A percentile compares a stretch with the other conserved stretches of the same genome.
These are phyloP conservation scores for Scolopax bukidnonensis DNA, from an alignment of 2,797 vertebrate genomes.

Conservation along the genomic window DNA sequence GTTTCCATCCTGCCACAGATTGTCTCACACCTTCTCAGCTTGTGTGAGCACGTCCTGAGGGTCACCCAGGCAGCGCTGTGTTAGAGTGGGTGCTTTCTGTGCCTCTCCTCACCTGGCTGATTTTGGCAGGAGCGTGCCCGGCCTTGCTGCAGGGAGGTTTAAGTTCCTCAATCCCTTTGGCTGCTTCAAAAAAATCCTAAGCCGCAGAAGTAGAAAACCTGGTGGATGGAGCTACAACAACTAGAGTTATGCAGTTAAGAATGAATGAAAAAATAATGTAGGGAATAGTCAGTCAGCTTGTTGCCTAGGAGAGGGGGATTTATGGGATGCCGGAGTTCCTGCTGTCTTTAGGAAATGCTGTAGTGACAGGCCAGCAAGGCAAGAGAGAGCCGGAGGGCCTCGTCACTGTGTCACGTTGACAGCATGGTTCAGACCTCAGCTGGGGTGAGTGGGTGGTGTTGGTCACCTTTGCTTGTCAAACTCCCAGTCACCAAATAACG, in stretches of 20 bases:
- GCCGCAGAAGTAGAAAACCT: neutral
- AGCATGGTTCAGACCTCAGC: neutral
- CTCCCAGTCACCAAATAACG: neutral
- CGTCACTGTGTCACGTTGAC: neutral
- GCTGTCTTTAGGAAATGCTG: neutral
- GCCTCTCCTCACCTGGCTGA: neutral
- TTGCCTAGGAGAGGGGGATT: constrained; percentile 31
- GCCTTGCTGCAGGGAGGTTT: neutral
- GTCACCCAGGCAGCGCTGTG: neutral
- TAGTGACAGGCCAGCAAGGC: neutral
- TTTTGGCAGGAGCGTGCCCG: neutral
- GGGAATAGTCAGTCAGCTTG: neutral
- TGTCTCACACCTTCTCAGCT: neutral
- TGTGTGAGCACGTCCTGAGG: neutral
- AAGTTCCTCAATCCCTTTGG: neutral
- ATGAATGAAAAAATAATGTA: neutral
- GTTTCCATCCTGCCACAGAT: neutral
- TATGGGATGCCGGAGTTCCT: neutral
- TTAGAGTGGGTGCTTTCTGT: neutral
- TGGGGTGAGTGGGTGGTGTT: neutral
- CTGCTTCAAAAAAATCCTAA: neutral
- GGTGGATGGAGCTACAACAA: neutral
- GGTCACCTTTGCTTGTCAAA: neutral
- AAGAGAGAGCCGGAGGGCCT: neutral
- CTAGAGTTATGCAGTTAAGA: neutral